Conservation (phyloP, 1,140 invertebrate species). For the Megathymus violae region DNA sequence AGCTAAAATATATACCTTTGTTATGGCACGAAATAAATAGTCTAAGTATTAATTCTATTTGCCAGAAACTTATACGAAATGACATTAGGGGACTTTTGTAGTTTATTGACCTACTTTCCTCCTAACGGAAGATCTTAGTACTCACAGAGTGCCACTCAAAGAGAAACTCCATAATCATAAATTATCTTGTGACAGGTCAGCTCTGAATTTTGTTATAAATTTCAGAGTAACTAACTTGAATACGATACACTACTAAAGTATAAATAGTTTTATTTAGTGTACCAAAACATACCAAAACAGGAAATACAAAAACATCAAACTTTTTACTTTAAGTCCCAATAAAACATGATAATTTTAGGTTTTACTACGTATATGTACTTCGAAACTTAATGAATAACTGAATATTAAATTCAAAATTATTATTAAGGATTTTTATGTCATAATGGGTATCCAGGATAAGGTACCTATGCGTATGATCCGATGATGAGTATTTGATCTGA, state of each 20-base stretch:
- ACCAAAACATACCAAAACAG: too few species aligned
- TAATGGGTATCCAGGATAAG: too few species aligned
- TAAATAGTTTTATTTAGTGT: not conserved
- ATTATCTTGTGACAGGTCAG: not conserved
- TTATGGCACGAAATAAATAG: not conserved
- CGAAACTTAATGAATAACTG: too few species aligned
- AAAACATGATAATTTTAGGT: too few species aligned
- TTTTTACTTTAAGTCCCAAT: too few species aligned
- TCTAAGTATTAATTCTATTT: not conserved
- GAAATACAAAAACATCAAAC: too few species aligned
- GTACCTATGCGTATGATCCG: too few species aligned
- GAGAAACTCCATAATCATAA: slow-evolving; percentile 4
- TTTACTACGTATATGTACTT: too few species aligned
- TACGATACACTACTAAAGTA: not conserved
- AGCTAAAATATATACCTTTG: not conserved
- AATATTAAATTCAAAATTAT: too few species aligned
- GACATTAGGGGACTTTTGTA: slow-evolving; percentile 21
- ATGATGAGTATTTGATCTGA: too few species aligned
- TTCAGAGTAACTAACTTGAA: not conserved
- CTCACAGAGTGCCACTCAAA: slow-evolving; percentile 11
- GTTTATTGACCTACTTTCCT: slow-evolving; percentile 23
- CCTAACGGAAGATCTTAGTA: slow-evolving; percentile 12
- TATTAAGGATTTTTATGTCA: too few species aligned
- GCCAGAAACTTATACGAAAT: slow-evolving; percentile 6
- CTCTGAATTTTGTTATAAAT: slow-evolving; percentile 3